Base-by-base conservation (phyloP, 92 coral and sea anemone species). In the Paragorgia papillata region DNA sequence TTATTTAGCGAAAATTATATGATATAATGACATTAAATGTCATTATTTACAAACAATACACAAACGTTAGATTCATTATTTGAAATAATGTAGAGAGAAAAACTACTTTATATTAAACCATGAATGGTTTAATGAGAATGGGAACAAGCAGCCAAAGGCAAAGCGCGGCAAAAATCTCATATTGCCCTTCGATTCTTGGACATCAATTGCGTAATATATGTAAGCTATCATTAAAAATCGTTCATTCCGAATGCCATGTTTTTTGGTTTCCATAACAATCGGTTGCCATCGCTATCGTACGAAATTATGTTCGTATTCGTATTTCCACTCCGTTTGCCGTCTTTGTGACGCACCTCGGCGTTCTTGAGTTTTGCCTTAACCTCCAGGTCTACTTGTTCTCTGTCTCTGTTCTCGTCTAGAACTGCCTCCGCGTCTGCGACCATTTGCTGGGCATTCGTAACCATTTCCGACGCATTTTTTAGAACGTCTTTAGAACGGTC, bases 231-330 rank as follows among this genome's bases (percentile, higher is more conserved):
- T 37, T 12, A 37, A 37, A 5, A 62, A 13, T 31, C n/a, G 68
- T 62, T 62, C 68, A 62, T 62, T 31, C 68, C 68, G 32, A 62
- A 62, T 0, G 68, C 68, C 68, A 62, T 62, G 48, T 62, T 62
- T 24, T 62, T 62, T 34, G 68, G 68, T 62, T 62, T 62, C 68
- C 68, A 62, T 1, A 12, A 26, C n/a, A 62, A 34, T 43, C 39
- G 34, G 24, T 62, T 62, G 0, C 68, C 68, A 31, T 62, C 68
- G 21, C 48, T 62, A 9, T 62, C 68, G 9, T 27, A 34, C 20
- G 68, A 43, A 31, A 62, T 62, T 20, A 62, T 62, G 24, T 31
- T 62, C 68, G 32, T 31, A 18, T 62, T 62, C 25, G 43, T 62
- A 39, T 62, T 19, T 62, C 48, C 48, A n/a, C 28, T 8, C 21